phyloP scores from a whole-genome alignment of 1,140 invertebrate genomes.

The Ladona fulva region DNA sequence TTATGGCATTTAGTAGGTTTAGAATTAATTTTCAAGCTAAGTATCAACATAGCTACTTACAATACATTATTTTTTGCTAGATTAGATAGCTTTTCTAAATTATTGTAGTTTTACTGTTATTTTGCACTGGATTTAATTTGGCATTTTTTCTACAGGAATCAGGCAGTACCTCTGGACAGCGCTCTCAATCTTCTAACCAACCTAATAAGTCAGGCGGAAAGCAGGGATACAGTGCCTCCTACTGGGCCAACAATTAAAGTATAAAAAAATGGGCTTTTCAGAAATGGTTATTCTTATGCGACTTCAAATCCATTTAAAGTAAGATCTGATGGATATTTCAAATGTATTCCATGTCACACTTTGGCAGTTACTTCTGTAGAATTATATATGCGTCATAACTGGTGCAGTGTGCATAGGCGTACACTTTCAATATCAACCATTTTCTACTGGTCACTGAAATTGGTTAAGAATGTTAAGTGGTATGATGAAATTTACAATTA shows the following conservation, averaged over 20 bases:
- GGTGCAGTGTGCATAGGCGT: not conserved
- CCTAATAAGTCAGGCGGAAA: slow-evolving; percentile 55
- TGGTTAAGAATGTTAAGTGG: slow-evolving; percentile 1
- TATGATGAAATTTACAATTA: slow-evolving; percentile 2
- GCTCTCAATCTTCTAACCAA: slow-evolving; percentile 55
- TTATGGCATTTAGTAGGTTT: no score
- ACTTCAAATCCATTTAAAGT: slow-evolving; percentile 7
- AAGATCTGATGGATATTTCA: not conserved
- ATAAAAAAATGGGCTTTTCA: not conserved
- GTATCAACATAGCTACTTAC: no score
- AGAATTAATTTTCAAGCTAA: no score
- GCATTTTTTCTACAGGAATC: slow-evolving; percentile 44
- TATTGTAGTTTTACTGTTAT: not conserved
- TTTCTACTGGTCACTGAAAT: not conserved
- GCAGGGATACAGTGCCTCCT: slow-evolving; percentile 41
- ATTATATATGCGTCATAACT: not conserved
- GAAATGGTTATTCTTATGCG: slow-evolving; percentile 9
- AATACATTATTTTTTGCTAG: no score
- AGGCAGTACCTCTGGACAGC: slow-evolving; percentile 51
- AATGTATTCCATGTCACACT: slow-evolving; percentile 5
- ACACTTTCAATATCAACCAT: slow-evolving; percentile 1
- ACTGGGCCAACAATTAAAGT: slow-evolving; percentile 29
- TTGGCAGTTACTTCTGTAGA: slow-evolving; percentile 5
- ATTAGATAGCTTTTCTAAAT: no score
- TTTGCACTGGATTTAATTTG: not conserved